Conservation (phyloP, 2,888 invertebrate species). For the Didymodactylos carnosus region DNA sequence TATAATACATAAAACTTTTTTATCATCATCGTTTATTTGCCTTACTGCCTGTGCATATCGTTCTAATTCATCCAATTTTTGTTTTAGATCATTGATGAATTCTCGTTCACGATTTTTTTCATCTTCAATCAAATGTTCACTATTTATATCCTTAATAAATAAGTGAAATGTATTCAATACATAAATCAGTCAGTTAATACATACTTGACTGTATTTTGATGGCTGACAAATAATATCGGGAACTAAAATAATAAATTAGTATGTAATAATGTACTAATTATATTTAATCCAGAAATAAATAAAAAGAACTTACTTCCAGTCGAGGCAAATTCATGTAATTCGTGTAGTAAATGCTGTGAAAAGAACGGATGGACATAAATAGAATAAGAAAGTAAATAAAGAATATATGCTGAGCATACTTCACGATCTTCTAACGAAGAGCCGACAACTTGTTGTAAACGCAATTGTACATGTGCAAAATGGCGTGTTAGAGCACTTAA, state of each 20-base stretch:
- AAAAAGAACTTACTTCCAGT: constrained; percentile 90
- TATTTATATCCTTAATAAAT: no score
- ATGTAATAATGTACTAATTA: no score
- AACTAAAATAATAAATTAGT: no score
- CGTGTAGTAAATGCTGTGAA: constrained; percentile 49
- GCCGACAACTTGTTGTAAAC: constrained; percentile 39
- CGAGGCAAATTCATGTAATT: constrained; percentile 89
- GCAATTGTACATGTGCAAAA: constrained; percentile 65
- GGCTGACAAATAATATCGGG: constrained; percentile 32
- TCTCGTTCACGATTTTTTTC: constrained; percentile 53
- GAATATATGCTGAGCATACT: neutral
- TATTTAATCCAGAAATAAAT: no score
- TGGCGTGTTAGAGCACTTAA: constrained; percentile 86
- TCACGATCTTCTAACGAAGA: constrained; percentile 16
- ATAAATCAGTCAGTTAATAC: no score
- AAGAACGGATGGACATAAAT: neutral
- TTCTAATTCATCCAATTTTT: constrained; percentile 74
- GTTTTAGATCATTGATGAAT: constrained; percentile 68
- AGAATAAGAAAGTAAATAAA: no score
- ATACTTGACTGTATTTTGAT: neutral
- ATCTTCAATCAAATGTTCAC: constrained; percentile 41
- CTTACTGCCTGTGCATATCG: constrained; percentile 60
- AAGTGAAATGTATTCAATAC: no score
- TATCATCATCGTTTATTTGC: constrained; percentile 22
- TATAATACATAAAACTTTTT: neutral